A percentile compares a stretch with the other conserved stretches of the same genome.
These are phyloP conservation scores for Chrysotoxum bicinctum DNA, from an alignment of 2,888 invertebrate species.

Conservation along the genomic window DNA sequence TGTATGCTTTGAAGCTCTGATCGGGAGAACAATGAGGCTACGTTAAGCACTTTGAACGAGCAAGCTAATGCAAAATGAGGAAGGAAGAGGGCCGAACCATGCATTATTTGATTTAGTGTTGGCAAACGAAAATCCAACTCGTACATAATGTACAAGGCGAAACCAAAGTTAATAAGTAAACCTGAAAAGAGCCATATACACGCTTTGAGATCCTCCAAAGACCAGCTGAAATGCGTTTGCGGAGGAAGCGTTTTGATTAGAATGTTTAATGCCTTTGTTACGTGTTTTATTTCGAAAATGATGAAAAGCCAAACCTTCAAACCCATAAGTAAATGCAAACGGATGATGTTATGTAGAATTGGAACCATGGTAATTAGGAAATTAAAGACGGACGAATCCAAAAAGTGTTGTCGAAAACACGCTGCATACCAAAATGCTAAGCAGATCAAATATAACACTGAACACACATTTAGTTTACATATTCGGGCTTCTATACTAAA, in stretches of 20 bases:
- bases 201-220: constrained; percentile 67
- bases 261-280: constrained; percentile 72
- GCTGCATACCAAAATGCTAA: constrained; percentile 72
- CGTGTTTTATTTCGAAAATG: constrained; percentile 74
- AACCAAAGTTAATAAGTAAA: constrained; percentile 71
- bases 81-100: constrained; percentile 76
- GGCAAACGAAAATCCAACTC: constrained; percentile 78
- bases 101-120: constrained; percentile 76
- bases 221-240: constrained; percentile 5
- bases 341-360: constrained; percentile 75
- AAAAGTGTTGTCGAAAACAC: constrained; percentile 77
- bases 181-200: constrained; percentile 76
- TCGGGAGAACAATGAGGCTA: constrained; percentile 75
- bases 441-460: constrained; percentile 69
- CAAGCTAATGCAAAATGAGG: constrained; percentile 77
- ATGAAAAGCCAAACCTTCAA: constrained; percentile 75
- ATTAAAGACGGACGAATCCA: constrained; percentile 74
- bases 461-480: constrained; percentile 72
- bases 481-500: constrained; percentile 68
- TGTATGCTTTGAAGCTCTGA: constrained; percentile 70
- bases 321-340: constrained; percentile 76
- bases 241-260: constrained; percentile 67
- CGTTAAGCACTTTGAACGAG: constrained; percentile 66
- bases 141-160: constrained; percentile 76
- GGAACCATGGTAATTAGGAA: constrained; percentile 76